Evolutionary conservation across 2,113 vertebrate genomes (phyloP), one percentile per base, ranked within the genome.

Genomic region (Meleagris gallopavo): DNA sequence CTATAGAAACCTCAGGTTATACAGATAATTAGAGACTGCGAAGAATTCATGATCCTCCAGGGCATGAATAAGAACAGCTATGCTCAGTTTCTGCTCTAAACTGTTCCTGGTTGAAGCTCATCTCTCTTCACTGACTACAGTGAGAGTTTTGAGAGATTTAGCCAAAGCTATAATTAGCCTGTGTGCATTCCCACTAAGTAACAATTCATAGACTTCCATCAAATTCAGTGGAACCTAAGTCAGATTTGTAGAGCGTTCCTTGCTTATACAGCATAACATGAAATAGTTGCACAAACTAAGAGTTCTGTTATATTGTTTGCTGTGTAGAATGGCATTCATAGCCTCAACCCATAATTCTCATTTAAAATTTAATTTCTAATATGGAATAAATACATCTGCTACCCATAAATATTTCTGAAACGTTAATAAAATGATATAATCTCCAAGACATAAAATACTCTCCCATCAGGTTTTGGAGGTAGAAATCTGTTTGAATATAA

Each of bases 341-440:
- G 24, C 65, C 14, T 64, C 43, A 69, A 36, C 64, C 79, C 11
- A 45, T 54, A 81, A 82, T 46, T 88, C 19, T 13, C 16, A 80
- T 61, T 76, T 76, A 45, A 83, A 92, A 36, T 16, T 72, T 52
- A 72, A 20, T 66, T 88, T 88, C 38, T 45, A 45, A 32, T 80
- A 50, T 22, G 65, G 64, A 70, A 77, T 66, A 66, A 62, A 21
- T 74, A 81, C 54, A 90, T 66, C 15, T 66, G n/a, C 16, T 80
- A 70, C 4, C 58, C 36, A 90, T 88, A 88, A 93, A 70, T 78
- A 81, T 74, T 67, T 79, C 45, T 55, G 69, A 80, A 91, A 88
- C 48, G 19, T 50, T 70, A 57, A 46, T 70, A 29, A 48, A 87
- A 72, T 52, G 70, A 64, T 30, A 29, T 71, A 22, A 40, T 10